A percentile compares a stretch with the other conserved stretches of the same genome.
These are phyloP conservation scores for Drosophila pseudotakahashii DNA, from an alignment of 2,888 invertebrate species.

Conservation along the genomic window DNA sequence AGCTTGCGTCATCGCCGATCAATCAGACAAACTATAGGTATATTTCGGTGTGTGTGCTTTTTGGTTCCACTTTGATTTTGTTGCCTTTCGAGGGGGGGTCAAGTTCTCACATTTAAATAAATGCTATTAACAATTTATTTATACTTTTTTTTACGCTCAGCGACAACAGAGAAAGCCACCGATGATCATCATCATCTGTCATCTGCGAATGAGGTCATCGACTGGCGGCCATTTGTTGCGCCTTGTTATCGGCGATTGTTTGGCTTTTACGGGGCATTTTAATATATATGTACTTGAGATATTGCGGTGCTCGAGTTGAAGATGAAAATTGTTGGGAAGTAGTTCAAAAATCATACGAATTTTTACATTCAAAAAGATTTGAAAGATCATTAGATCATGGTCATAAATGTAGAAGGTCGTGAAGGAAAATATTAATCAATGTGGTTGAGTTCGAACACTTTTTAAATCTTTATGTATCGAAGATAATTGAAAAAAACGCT, in stretches of 20 bases:
- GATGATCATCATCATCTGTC: constrained; percentile 40
- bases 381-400: neutral
- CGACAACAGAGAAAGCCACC: constrained; percentile 41
- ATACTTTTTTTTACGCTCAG: constrained; percentile 15
- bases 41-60: neutral
- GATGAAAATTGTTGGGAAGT: constrained; percentile 25
- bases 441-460: neutral
- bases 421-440: neutral
- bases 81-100: constrained; percentile 18
- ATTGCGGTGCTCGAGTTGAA: constrained; percentile 16
- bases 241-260: constrained; percentile 41
- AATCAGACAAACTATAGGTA: constrained; percentile 8
- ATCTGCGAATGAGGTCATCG: constrained; percentile 47
- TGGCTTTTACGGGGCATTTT: constrained; percentile 25
- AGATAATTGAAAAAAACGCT: neutral
- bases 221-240: constrained; percentile 39
- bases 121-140: constrained; percentile 36
- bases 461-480: neutral
- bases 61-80: constrained; percentile 4
- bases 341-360: neutral
- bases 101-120: constrained; percentile 41
- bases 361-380: no score
- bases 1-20: constrained; percentile 29
- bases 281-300: constrained; percentile 41
- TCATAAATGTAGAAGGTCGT: neutral